Percentiles rank a stretch among this genome's conserved stretches.
phyloP scores from a whole-genome alignment of 2,888 invertebrate species.

The Dysmachus trigonus region DNA sequence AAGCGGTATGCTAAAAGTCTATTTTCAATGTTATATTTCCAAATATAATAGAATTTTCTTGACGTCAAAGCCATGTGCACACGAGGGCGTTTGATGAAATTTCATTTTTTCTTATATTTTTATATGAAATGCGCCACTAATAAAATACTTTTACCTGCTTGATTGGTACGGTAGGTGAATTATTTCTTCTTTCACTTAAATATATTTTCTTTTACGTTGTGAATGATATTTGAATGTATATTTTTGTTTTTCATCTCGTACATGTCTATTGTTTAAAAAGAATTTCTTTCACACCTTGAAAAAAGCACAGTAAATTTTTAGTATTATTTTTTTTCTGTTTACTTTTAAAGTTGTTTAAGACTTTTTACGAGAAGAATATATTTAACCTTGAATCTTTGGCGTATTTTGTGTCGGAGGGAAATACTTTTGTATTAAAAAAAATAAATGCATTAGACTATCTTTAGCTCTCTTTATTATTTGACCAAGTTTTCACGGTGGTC shows the following conservation, averaged over 20 bases:
- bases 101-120: not conserved
- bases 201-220: not conserved
- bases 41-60: not conserved
- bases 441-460: not conserved
- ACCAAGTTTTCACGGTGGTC: not conserved
- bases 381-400: not conserved
- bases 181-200: not conserved
- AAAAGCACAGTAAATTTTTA: not conserved
- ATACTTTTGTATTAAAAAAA: not conserved
- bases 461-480: not conserved
- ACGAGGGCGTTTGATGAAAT: not conserved
- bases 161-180: not conserved
- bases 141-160: not conserved
- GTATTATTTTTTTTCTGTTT: not conserved
- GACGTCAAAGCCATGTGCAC: conserved; percentile 2
- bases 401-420: not conserved
- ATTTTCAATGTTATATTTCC: conserved; percentile 14
- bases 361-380: not conserved
- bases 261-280: not conserved
- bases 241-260: not conserved
- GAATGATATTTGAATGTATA: not conserved
- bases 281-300: not conserved
- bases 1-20: not conserved
- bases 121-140: not conserved
- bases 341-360: not conserved